Base-by-base conservation (phyloP, 1,140 invertebrate species). In the Lepidurus packardi region DNA sequence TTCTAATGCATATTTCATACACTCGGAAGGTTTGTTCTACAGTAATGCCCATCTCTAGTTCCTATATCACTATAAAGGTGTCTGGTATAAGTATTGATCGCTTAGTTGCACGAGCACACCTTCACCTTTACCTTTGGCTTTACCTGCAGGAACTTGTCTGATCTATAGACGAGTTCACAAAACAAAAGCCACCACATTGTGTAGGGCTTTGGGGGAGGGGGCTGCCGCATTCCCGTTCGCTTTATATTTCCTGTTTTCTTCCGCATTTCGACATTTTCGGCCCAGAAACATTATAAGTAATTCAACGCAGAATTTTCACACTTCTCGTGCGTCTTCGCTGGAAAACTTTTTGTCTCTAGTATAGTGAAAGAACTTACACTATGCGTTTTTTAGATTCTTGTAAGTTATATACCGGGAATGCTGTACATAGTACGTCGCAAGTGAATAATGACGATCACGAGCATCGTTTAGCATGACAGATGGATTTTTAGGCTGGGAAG, bases 81-180 rank as follows among this genome's bases (percentile, higher is more conserved):
- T 65, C 53, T 65, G 53, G 53, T 21, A 65, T 65, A 65, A 21
- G 53, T 65, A 65, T 65, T 65, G 53, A 65, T 65, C 53, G 53
- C 53, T 65, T 65, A 65, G 53, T 65, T 13, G 16, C 53, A 65
- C 13, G 53, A 65, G 21, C 53, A 65, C 53, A 65, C 53, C 53
- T 65, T 65, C 53, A 21, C 16, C 53, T 65, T 65, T 65, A 65
- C 53, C 53, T 65, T 65, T 65, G 53, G 53, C 53, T 65, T 65
- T 65, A 65, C 53, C 53, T 65, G 53, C 16, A 21, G 53, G 53
- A 21, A 65, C 53, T 65, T 65, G 53, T 65, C 53, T 65, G 53
- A 65, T 65, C 53, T 65, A 65, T 65, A 34, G 34, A 65, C 53
- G 8, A 65, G 53, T 65, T 65, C 53, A 65, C 53, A 65, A 65